Evolutionary conservation across 2,113 vertebrate genomes (phyloP).

Genomic region (Mobula birostris): DNA sequence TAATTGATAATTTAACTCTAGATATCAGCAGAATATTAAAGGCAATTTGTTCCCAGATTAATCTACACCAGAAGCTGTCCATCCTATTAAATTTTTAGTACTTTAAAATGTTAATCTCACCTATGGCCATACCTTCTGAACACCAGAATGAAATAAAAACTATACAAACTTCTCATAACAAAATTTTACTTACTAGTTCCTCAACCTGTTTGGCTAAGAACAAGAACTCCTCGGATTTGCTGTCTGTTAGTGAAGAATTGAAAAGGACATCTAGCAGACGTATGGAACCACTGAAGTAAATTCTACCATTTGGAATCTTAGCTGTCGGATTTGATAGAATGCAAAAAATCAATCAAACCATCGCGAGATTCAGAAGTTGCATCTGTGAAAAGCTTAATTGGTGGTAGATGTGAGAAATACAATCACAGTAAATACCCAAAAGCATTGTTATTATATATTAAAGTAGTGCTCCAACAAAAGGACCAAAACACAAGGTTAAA

Average conservation of each 20-base stretch:
- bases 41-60: background rate
- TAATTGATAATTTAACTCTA: background rate
- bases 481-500: background rate
- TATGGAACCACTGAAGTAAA: slow-evolving; percentile 37
- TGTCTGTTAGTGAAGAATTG: slow-evolving; percentile 18
- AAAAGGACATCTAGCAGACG: background rate
- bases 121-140: background rate
- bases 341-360: background rate
- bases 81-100: background rate
- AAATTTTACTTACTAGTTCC: slow-evolving; percentile 28
- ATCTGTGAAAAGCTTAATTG: background rate
- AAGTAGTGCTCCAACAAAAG: background rate
- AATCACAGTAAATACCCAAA: background rate
- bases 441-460: background rate
- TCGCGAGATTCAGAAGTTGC: background rate
- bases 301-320: slow-evolving; percentile 25
- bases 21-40: background rate
- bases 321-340: slow-evolving; percentile 13
- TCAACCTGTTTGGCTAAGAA: slow-evolving; percentile 8
- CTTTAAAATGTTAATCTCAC: background rate
- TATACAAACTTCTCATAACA: background rate
- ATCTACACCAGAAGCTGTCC: background rate
- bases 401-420: background rate
- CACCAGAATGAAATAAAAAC: background rate
- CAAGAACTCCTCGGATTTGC: background rate